Evolutionary conservation across 2,113 vertebrate genomes (phyloP).

Genomic region (Odontophorus gujanensis): DNA sequence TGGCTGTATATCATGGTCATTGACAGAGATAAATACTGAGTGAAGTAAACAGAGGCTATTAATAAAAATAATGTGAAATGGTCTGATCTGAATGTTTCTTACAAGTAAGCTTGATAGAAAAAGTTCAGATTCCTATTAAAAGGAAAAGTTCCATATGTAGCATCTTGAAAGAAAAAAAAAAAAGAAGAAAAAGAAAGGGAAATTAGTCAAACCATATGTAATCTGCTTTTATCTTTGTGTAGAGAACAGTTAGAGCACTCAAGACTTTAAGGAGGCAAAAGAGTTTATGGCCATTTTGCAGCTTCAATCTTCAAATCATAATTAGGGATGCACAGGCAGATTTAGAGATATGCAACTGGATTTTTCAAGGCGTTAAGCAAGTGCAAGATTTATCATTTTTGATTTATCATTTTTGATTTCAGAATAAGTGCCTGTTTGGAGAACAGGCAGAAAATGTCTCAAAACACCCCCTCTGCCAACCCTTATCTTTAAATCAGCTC

Average conservation of each 20-base stretch:
- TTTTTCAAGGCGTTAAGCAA: neutral
- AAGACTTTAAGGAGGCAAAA: neutral
- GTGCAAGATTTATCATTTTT: neutral
- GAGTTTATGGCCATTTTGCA: neutral
- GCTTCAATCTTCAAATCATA: neutral
- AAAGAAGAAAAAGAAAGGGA: neutral
- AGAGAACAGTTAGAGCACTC: neutral
- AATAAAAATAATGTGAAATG: constrained; percentile 64
- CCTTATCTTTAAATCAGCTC: neutral
- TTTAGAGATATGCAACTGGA: neutral
- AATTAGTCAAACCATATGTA: neutral
- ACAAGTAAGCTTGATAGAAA: neutral
- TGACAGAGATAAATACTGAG: constrained; percentile 74
- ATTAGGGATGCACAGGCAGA: neutral
- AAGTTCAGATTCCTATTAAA: neutral
- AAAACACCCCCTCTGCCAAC: neutral
- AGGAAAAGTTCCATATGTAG: neutral
- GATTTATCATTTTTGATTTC: neutral
- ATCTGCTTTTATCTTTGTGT: neutral
- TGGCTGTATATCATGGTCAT: constrained; percentile 44
- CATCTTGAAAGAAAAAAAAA: neutral
- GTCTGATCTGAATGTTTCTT: constrained; percentile 22
- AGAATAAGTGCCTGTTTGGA: neutral
- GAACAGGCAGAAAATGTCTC: neutral
- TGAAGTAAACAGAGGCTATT: constrained; percentile 63